Evolutionary conservation across 2,113 vertebrate species (phyloP).

Genomic region (Mustela nigripes): DNA sequence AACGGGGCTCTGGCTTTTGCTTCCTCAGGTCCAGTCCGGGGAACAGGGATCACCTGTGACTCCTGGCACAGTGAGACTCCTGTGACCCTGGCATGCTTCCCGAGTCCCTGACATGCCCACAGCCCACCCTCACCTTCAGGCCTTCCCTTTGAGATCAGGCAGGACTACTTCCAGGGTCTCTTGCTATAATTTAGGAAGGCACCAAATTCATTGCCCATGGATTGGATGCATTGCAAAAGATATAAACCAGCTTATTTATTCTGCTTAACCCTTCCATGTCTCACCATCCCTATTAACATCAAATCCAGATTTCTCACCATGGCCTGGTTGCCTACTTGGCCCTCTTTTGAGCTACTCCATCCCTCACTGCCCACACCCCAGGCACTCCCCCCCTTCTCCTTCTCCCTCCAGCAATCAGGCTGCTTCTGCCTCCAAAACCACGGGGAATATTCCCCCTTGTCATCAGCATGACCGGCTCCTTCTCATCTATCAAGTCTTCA

Average conservation of each 20-base stretch:
- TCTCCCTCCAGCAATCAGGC: neutral
- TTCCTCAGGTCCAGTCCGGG: neutral
- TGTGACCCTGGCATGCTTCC: neutral
- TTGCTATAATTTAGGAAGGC: neutral
- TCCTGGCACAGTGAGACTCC: neutral
- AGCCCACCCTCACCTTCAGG: neutral
- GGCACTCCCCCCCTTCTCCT: neutral
- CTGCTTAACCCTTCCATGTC: neutral
- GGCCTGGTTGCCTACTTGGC: neutral
- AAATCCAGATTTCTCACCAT: neutral
- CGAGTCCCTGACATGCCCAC: too few species aligned
- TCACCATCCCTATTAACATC: neutral
- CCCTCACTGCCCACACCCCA: too few species aligned
- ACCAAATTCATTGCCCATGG: neutral
- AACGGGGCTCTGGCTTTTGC: neutral
- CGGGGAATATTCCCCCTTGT: neutral
- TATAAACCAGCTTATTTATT: neutral
- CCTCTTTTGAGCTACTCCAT: rapidly evolving
- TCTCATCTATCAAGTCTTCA: neutral
- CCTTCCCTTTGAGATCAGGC: neutral
- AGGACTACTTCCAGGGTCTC: neutral
- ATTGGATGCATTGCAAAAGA: neutral
- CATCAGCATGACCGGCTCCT: neutral
- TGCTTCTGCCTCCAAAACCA: neutral
- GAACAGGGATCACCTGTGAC: neutral